These are phyloP conservation scores for Chaetodon trifascialis DNA, from an alignment of 2,113 vertebrate genomes.

Conservation along the genomic window DNA sequence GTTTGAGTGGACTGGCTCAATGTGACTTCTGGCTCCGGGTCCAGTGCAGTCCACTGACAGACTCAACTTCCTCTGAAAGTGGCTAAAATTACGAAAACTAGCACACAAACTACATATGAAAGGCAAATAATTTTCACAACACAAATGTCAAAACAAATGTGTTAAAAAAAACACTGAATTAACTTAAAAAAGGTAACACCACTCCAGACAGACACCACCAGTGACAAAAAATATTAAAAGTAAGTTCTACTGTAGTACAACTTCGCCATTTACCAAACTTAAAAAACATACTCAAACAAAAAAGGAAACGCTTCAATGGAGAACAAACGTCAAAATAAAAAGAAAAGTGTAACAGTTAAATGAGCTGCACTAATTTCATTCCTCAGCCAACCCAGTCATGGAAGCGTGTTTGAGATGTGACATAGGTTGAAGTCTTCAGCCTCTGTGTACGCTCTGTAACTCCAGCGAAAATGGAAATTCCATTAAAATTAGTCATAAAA, in stretches of 20 bases:
- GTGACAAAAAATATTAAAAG: not conserved
- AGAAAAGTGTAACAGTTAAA: not conserved
- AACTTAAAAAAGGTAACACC: not conserved
- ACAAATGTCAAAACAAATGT: not conserved
- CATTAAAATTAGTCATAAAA: slow-evolving; percentile 45
- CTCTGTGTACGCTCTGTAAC: slow-evolving; percentile 13
- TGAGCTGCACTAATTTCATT: not conserved
- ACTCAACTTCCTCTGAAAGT: not conserved
- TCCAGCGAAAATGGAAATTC: slow-evolving; percentile 53
- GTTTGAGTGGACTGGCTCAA: slow-evolving; percentile 25
- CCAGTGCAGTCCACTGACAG: not conserved
- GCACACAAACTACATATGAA: not conserved
- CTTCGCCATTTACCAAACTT: not conserved
- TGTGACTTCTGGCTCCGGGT: slow-evolving; percentile 11
- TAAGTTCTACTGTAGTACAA: too few relatives aligned
- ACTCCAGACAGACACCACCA: not conserved
- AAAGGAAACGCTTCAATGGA: not conserved
- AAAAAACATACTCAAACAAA: not conserved
- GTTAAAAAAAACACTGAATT: not conserved
- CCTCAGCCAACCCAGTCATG: not conserved
- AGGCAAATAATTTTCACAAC: not conserved
- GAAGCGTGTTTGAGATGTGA: slow-evolving; percentile 3
- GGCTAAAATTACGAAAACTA: slow-evolving; percentile 10
- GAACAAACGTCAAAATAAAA: not conserved
- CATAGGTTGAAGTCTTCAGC: not conserved